Evolutionary conservation across 1,140 invertebrate species (phyloP).

Genomic region (Formica selysi): DNA sequence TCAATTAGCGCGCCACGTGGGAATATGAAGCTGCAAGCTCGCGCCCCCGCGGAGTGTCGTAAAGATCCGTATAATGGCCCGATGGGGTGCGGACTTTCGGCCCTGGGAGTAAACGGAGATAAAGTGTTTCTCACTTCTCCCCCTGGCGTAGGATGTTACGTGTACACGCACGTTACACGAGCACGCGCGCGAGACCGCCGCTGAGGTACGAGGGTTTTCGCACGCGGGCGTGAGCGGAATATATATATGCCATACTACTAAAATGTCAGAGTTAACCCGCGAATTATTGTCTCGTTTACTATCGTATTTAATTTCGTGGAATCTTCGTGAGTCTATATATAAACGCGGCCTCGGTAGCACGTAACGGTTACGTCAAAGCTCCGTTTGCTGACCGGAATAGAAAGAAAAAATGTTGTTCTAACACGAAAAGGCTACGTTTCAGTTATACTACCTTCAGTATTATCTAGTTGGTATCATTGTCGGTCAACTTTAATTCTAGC

Average conservation of each 20-base stretch:
- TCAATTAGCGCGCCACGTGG: conserved; percentile 71
- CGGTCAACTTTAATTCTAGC: background rate
- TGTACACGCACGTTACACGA: conserved; percentile 20
- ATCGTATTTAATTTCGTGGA: conserved; percentile 55
- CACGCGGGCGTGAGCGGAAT: conserved; percentile 63
- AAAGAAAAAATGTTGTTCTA: conserved; percentile 19
- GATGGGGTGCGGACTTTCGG: conserved; percentile 54
- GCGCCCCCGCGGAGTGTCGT: conserved; percentile 49
- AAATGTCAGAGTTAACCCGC: conserved; percentile 44
- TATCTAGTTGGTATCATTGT: too few species aligned
- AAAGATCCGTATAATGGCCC: conserved; percentile 71
- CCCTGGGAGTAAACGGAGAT: conserved; percentile 54
- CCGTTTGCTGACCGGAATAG: conserved; percentile 8
- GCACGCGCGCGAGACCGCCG: background rate
- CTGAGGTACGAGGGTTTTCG: conserved; percentile 55
- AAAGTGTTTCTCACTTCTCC: conserved; percentile 64
- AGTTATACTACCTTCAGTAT: too few species aligned
- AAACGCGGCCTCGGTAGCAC: background rate
- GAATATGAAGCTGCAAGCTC: conserved; percentile 51
- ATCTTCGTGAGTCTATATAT: conserved; percentile 17
- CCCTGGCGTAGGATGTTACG: background rate
- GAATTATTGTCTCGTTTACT: conserved; percentile 58
- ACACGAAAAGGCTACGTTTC: background rate
- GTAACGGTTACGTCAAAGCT: conserved; percentile 26
- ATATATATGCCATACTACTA: background rate